Evolutionary conservation across 2,113 vertebrate species (phyloP).

Genomic region (Aythya baeri): DNA sequence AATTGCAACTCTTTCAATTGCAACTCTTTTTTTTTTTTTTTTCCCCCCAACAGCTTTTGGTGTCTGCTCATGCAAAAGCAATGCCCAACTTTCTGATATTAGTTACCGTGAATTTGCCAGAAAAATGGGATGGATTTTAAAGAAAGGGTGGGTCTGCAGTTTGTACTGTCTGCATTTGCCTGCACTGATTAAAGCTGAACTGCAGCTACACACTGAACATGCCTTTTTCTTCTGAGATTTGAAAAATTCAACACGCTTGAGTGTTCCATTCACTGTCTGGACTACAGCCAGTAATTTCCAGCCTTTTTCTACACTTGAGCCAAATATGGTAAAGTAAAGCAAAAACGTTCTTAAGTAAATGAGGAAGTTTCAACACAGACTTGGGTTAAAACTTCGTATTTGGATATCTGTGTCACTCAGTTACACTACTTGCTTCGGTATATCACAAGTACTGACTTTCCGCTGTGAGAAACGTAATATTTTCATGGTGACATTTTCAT

Average conservation of each 20-base stretch:
- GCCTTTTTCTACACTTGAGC: not conserved
- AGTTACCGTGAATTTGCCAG: not conserved
- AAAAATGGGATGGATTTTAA: not conserved
- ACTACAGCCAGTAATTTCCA: not conserved
- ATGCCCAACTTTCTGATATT: not conserved
- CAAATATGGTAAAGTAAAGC: not conserved
- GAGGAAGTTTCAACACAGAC: not conserved
- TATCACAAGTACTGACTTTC: not conserved
- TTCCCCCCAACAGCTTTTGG: not conserved
- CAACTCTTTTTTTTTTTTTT: not conserved
- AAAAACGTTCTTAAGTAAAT: not conserved
- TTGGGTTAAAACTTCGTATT: not conserved
- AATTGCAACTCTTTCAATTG: not conserved
- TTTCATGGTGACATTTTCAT: not conserved
- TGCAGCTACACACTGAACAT: accelerated
- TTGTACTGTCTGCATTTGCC: not conserved
- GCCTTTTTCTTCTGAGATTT: not conserved
- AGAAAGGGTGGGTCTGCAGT: not conserved
- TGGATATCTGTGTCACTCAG: not conserved
- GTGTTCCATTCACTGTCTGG: not conserved
- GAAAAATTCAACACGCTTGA: not conserved
- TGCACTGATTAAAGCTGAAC: not conserved
- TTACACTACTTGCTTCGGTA: not conserved
- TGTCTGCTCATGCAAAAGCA: not conserved
- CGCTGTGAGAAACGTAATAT: not conserved